phyloP scores from a whole-genome alignment of 2,888 invertebrate species.

The Malthinus flaveolus region DNA sequence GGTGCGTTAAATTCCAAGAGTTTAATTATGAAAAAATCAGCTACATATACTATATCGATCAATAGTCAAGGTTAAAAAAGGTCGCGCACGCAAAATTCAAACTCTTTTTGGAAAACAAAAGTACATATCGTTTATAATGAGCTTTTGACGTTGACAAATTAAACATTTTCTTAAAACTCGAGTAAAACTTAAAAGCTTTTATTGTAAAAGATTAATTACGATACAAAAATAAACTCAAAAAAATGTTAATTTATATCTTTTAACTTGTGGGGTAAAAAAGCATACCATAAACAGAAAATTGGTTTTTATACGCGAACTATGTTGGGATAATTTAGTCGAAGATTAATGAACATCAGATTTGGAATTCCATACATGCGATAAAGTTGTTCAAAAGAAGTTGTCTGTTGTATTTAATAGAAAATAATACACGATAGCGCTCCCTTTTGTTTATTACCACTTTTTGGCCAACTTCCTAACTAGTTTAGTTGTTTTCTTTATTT shows the following conservation, averaged over 20 bases:
- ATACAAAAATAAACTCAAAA: conserved; percentile 2
- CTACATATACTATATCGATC: conserved; percentile 1
- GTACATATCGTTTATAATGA: conserved; percentile 2
- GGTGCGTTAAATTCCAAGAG: too few species aligned
- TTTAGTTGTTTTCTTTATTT: too few species aligned
- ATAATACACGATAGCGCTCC: not conserved
- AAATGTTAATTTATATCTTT: conserved; percentile 6
- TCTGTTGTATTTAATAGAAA: not conserved
- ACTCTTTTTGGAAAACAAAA: not conserved
- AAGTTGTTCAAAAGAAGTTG: not conserved
- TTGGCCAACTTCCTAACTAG: not conserved
- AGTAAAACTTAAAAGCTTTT: conserved; percentile 4
- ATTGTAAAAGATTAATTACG: conserved; percentile 3
- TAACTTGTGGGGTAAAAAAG: not conserved
- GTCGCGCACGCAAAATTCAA: conserved; percentile 11
- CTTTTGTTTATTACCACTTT: not conserved
- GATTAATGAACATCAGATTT: conserved; percentile 7
- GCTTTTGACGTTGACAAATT: conserved; percentile 9
- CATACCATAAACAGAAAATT: not conserved
- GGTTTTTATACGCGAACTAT: not conserved
- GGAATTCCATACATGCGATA: not conserved
- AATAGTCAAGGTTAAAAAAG: conserved; percentile 8
- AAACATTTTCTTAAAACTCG: conserved; percentile 6
- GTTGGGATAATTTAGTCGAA: not conserved
- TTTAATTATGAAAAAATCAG: too few species aligned